phyloP scores from a whole-genome alignment of 2,113 vertebrate species.

The Epinephelus moara region DNA sequence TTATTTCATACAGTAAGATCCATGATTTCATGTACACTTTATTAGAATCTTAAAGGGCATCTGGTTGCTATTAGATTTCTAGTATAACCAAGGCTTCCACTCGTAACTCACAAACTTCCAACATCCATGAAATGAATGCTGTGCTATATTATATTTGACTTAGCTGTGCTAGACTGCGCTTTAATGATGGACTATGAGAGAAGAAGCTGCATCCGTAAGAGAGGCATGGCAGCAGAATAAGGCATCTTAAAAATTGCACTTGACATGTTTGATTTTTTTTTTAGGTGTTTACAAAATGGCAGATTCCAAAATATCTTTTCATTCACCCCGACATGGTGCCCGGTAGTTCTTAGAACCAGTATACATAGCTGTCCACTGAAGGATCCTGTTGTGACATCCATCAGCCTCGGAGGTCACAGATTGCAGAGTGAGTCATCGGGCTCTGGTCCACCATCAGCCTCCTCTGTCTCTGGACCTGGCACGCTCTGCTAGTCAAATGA shows the following conservation, averaged over 20 bases:
- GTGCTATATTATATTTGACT: neutral
- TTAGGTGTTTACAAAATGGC: conserved; percentile 11
- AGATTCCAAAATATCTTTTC: neutral
- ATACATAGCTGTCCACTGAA: conserved; percentile 13
- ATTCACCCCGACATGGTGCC: neutral
- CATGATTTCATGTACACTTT: neutral
- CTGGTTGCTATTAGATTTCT: neutral
- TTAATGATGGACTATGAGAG: neutral
- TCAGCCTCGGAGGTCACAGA: conserved; percentile 53
- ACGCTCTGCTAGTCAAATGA: conserved; percentile 60
- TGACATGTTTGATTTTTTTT: neutral
- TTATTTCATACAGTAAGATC: neutral
- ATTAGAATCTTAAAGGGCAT: neutral
- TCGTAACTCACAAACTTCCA: neutral
- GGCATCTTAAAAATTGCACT: neutral
- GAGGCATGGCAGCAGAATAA: neutral
- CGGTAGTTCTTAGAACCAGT: neutral
- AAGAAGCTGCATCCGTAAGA: neutral
- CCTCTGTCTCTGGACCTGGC: conserved; percentile 51
- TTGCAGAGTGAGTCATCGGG: conserved; percentile 55
- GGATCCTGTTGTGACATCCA: conserved; percentile 37
- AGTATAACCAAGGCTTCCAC: neutral
- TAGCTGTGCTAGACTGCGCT: neutral
- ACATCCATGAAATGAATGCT: neutral
- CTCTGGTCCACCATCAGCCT: conserved; percentile 44